Evolutionary conservation across 2,888 invertebrate genomes (phyloP).

Genomic region (Netelia virgata): DNA sequence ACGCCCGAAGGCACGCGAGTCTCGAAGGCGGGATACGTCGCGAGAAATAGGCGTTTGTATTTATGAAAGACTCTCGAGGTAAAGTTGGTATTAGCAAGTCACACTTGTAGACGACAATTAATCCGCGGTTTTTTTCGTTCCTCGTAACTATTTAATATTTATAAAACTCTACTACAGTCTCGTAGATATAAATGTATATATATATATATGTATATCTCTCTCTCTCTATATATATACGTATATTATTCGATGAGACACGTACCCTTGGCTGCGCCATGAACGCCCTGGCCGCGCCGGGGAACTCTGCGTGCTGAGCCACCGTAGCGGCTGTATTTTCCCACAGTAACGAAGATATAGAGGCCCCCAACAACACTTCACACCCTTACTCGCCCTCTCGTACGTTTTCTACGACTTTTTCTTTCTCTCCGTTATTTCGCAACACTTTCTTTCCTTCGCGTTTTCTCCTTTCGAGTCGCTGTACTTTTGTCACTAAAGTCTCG

Average conservation of each 20-base stretch:
- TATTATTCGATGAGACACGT: constrained; percentile 85
- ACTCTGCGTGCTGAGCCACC: constrained; percentile 87
- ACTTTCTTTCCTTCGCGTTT: constrained; percentile 36
- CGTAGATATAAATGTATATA: background rate
- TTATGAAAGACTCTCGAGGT: too few species aligned
- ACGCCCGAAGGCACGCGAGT: too few species aligned
- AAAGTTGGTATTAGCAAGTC: background rate
- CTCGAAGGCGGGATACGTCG: too few species aligned
- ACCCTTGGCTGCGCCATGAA: constrained; percentile 97
- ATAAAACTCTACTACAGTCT: background rate
- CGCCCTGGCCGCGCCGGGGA: constrained; percentile 90
- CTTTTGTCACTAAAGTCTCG: background rate
- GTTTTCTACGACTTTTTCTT: constrained; percentile 2
- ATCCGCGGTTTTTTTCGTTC: background rate
- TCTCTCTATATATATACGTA: constrained; percentile 7
- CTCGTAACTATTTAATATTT: constrained; percentile 28
- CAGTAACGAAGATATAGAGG: constrained; percentile 74
- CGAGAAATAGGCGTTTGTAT: too few species aligned
- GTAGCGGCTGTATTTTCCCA: constrained; percentile 85
- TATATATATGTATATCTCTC: background rate
- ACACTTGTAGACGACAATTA: constrained; percentile 5
- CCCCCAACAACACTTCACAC: constrained; percentile 57
- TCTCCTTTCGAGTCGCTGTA: background rate
- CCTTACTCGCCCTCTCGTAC: constrained; percentile 35
- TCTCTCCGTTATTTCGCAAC: constrained; percentile 39